Conservation (phyloP, 2,113 vertebrate genomes). For the Embiotoca jacksoni region DNA sequence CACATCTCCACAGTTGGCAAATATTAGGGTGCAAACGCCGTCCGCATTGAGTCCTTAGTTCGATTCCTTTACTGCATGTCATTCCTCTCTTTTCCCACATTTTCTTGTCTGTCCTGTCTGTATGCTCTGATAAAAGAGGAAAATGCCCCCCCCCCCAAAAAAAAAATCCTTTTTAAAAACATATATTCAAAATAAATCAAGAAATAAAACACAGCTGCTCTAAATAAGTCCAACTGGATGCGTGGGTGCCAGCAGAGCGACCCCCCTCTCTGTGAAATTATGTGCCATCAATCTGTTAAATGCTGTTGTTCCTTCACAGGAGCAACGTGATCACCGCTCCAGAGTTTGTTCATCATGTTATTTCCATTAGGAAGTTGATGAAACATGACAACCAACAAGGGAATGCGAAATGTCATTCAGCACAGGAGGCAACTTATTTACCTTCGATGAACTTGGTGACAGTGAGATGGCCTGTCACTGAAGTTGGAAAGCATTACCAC, state of each 20-base stretch:
- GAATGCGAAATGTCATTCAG: conserved; percentile 5
- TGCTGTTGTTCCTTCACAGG: conserved; percentile 29
- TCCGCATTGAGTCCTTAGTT: too few relatives aligned
- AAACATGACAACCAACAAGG: conserved; percentile 52
- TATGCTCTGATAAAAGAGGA: too few relatives aligned
- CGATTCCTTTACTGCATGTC: too few relatives aligned
- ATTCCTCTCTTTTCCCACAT: too few relatives aligned
- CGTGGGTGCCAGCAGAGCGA: conserved; percentile 25
- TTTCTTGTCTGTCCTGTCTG: too few relatives aligned
- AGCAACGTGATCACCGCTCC: conserved; percentile 17
- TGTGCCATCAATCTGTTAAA: conserved; percentile 39
- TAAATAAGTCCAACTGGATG: conserved; percentile 50
- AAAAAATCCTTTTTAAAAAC: too few relatives aligned
- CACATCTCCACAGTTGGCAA: not conserved
- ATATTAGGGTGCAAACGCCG: not conserved
- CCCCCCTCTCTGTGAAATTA: conserved; percentile 1
- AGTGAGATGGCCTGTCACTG: not conserved
- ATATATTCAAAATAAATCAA: too few relatives aligned
- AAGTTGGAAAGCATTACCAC: not conserved
- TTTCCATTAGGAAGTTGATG: conserved; percentile 46
- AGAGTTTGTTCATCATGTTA: conserved; percentile 38
- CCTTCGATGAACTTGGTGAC: conserved; percentile 6
- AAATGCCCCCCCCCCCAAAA: too few relatives aligned
- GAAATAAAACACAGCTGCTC: conserved; percentile 32
- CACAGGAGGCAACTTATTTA: conserved; percentile 19